phyloP scores from a whole-genome alignment of 2,113 vertebrate species.

The Muntiacus muntjak region DNA sequence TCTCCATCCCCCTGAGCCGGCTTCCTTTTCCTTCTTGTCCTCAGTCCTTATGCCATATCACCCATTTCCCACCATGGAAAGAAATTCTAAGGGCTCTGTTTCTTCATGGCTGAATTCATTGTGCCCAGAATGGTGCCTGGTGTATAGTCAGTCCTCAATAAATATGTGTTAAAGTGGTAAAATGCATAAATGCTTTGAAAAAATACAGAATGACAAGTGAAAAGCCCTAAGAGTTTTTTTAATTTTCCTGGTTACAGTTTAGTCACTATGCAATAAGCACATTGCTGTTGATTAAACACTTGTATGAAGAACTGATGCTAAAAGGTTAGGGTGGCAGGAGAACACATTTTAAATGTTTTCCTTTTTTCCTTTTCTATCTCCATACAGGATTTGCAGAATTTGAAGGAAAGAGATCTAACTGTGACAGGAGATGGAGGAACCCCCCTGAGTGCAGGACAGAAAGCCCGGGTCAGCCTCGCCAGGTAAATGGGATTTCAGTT shows the following conservation, averaged over 20 bases:
- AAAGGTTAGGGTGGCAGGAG: not conserved
- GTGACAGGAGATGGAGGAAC: conserved; percentile 92
- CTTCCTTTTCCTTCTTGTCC: not conserved
- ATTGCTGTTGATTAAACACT: not conserved
- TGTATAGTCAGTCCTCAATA: not conserved
- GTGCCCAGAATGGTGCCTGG: not conserved
- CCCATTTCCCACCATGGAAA: not conserved
- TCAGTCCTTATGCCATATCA: not conserved
- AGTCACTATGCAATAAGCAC: not conserved
- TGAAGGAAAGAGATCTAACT: conserved; percentile 90
- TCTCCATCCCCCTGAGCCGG: accelerated
- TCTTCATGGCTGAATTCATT: not conserved
- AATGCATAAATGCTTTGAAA: not conserved
- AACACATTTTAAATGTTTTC: not conserved
- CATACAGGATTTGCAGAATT: conserved; percentile 88
- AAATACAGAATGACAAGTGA: not conserved
- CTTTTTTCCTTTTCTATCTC: not conserved
- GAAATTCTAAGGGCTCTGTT: not conserved
- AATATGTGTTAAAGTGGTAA: not conserved
- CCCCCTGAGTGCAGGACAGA: conserved; percentile 95
- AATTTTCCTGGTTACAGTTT: not conserved
- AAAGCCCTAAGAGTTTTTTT: not conserved
- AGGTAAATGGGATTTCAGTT: conserved; percentile 75
- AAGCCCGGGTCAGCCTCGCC: conserved; percentile 92
- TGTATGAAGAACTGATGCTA: not conserved